Base-by-base conservation (phyloP, 2,113 vertebrate species). In the Ploceus nigricollis region DNA sequence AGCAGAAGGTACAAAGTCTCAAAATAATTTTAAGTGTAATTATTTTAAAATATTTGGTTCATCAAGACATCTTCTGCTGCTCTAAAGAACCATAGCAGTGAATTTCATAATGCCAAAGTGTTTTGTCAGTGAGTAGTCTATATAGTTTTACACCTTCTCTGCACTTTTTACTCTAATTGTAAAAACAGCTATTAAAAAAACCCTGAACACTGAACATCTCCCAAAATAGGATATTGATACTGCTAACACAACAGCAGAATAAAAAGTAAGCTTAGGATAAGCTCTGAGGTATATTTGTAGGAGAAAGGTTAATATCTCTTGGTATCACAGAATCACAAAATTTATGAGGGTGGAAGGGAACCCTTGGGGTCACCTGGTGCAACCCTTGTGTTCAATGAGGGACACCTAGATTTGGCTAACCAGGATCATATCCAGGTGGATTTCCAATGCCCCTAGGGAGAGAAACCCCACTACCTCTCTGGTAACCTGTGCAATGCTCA, bases 161-260 rank as follows among this genome's bases (percentile, higher is more conserved):
- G 30, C 7, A 78, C 10, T 75, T 85, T 61, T 82, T 47, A 22
- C 21, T 65, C 15, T 7, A 77, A 63, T 12, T 45, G 20, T 42
- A 72, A 66, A 92, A 94, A n/a, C 8, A 81, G 20, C 6, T 82
- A 42, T 45, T 45, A 54, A 70, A 82, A 71, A 16, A 1, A 0
- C 4, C 0, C 11, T 24, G 40, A 83, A 66, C 24, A 77, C 6
- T 6, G 7, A 31, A 39, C 0, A 0, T 3, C 10, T 88, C 21
- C 23, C 13, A 51, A 51, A 39, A 24, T 30, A 82, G 58, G 30
- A 56, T 39, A 69, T 27, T 65, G 50, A 69, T 57, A 65, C 22
- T 20, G 8, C 3, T 78, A 93, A 66, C 19, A 79, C 4, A 70
- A 23, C 54, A 66, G 16, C 6, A 51, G 45, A 85, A 80, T 48